phyloP scores from a whole-genome alignment of 2,113 vertebrate genomes.

The Puma concolor region DNA sequence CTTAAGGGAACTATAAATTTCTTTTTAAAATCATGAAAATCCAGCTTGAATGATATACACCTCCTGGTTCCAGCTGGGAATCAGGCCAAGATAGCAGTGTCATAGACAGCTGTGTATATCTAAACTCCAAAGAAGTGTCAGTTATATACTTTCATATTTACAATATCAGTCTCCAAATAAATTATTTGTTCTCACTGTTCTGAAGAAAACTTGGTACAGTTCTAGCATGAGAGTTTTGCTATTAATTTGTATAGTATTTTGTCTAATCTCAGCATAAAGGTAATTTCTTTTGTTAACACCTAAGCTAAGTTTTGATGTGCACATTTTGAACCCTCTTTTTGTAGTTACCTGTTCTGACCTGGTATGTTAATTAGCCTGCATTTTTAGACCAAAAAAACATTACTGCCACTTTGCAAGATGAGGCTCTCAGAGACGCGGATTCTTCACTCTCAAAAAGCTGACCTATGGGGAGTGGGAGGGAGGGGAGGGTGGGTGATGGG shows the following conservation, averaged over 20 bases:
- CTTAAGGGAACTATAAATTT: constrained; percentile 65
- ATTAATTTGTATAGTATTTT: constrained; percentile 22
- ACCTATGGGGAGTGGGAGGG: too few species aligned
- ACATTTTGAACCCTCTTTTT: not conserved
- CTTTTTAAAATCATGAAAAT: constrained; percentile 30
- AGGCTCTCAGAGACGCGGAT: not conserved
- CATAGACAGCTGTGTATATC: constrained; percentile 55
- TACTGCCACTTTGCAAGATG: not conserved
- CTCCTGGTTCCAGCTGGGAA: constrained; percentile 19
- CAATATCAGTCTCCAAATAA: constrained; percentile 23
- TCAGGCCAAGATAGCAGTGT: constrained; percentile 30
- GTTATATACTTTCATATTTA: constrained; percentile 43
- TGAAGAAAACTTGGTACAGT: constrained; percentile 39
- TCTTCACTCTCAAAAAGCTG: not conserved
- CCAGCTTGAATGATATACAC: constrained; percentile 20
- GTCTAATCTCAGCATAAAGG: constrained; percentile 10
- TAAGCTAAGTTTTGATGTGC: not conserved
- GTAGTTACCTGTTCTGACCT: not conserved
- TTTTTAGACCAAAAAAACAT: not conserved
- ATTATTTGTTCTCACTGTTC: constrained; percentile 58
- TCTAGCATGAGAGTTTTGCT: not conserved
- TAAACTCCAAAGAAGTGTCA: constrained; percentile 56
- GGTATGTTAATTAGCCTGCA: not conserved
- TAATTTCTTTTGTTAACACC: not conserved
- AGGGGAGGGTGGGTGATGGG: too few species aligned